phyloP scores from a whole-genome alignment of 92 coral and sea anemone species.

The Palythoa grandis region DNA sequence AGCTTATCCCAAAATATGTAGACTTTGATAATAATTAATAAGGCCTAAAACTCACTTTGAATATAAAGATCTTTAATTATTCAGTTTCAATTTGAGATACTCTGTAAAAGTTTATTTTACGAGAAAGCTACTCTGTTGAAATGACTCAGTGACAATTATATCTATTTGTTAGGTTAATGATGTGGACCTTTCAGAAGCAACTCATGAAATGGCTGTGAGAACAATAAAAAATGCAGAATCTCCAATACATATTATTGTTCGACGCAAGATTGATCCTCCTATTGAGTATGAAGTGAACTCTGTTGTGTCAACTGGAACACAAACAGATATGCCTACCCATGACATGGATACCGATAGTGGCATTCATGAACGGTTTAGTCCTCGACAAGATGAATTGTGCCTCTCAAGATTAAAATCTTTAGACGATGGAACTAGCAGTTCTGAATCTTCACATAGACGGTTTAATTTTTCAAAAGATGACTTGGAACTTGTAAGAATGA shows the following conservation, averaged over 20 bases:
- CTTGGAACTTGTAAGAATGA: constrained; percentile 67
- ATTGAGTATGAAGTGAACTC: constrained; percentile 64
- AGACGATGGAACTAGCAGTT: constrained; percentile 91
- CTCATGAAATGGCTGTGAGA: constrained; percentile 90
- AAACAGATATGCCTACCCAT: constrained; percentile 81
- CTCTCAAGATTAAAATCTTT: constrained; percentile 76
- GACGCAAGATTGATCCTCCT: constrained; percentile 66
- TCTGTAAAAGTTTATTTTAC: not conserved
- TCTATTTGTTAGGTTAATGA: constrained; percentile 72
- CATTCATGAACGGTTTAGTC: constrained; percentile 90
- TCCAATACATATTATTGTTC: constrained; percentile 73
- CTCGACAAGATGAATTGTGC: constrained; percentile 76
- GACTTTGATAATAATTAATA: too few species aligned
- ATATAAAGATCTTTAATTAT: too few species aligned
- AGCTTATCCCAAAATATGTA: too few species aligned
- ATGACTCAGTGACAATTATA: not conserved
- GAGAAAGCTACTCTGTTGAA: not conserved
- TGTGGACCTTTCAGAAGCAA: constrained; percentile 82
- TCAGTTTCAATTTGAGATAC: too few species aligned
- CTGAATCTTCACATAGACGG: constrained; percentile 83
- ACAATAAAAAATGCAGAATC: constrained; percentile 89
- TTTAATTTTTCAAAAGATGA: constrained; percentile 81
- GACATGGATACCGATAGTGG: constrained; percentile 92
- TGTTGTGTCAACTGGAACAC: constrained; percentile 84
- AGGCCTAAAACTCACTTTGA: too few species aligned